phyloP scores from a whole-genome alignment of 2,888 invertebrate species.

The Leptinotarsa peninsularis region DNA sequence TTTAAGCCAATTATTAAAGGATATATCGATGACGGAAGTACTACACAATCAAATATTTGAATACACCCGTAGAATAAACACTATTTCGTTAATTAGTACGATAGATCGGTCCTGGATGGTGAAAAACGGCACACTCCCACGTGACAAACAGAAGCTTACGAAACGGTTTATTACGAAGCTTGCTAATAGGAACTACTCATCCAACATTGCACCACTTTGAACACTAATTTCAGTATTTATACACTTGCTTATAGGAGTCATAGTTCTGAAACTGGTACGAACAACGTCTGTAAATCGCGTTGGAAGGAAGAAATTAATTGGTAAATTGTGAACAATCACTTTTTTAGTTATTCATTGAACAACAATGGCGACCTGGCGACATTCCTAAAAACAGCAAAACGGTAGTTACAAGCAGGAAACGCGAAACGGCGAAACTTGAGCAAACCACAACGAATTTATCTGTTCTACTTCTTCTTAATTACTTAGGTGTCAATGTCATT shows the following conservation, averaged over 20 bases:
- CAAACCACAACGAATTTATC: not conserved
- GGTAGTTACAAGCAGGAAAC: slow-evolving; percentile 31
- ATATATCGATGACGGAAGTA: slow-evolving; percentile 23
- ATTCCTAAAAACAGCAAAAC: slow-evolving; percentile 63
- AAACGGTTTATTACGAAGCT: slow-evolving; percentile 58
- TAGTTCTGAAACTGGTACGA: slow-evolving; percentile 24
- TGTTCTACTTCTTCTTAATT: slow-evolving; percentile 7
- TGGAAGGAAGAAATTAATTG: slow-evolving; percentile 16
- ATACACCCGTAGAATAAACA: slow-evolving; percentile 26
- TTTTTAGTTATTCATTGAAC: slow-evolving; percentile 60
- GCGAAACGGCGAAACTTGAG: slow-evolving; percentile 6
- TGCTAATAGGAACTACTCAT: slow-evolving; percentile 56
- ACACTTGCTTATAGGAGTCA: slow-evolving; percentile 37
- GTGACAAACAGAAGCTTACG: slow-evolving; percentile 61
- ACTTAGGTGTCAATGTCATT: not conserved
- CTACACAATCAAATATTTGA: slow-evolving; percentile 33
- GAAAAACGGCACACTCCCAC: slow-evolving; percentile 58
- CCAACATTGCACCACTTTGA: slow-evolving; percentile 66
- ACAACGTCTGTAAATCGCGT: slow-evolving; percentile 24
- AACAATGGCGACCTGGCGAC: slow-evolving; percentile 65
- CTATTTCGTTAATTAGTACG: slow-evolving; percentile 35
- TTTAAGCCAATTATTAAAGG: slow-evolving; percentile 29
- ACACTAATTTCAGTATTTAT: slow-evolving; percentile 55
- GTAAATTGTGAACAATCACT: slow-evolving; percentile 40
- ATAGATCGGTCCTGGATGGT: slow-evolving; percentile 43